Conservation (phyloP, 2,797 vertebrate species). For the Pyrocephalus nanus region DNA sequence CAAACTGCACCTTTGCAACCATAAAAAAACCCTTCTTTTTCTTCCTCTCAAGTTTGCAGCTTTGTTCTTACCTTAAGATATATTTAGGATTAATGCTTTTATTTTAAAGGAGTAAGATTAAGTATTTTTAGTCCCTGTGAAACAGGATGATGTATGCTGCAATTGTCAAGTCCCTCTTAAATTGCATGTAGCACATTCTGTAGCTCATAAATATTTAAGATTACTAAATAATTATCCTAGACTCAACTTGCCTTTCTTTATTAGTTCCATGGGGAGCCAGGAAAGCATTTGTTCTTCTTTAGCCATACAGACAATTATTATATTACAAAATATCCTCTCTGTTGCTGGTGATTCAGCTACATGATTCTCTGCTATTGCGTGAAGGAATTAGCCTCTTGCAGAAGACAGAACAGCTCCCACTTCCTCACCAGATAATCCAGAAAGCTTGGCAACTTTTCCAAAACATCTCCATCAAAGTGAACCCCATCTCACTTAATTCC, state of each 20-base stretch:
- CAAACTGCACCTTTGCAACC: neutral
- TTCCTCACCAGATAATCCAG: slow-evolving; percentile 3
- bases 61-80: slow-evolving; percentile 18
- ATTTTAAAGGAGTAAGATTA: slow-evolving; percentile 45
- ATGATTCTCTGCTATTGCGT: neutral
- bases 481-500: neutral
- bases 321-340: slow-evolving; percentile 65
- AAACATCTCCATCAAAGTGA: slow-evolving; percentile 24
- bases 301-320: slow-evolving; percentile 68
- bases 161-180: slow-evolving; percentile 76
- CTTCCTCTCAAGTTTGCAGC: neutral
- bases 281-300: slow-evolving; percentile 72
- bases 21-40: neutral
- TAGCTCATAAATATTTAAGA: slow-evolving; percentile 80
- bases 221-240: slow-evolving; percentile 77
- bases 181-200: slow-evolving; percentile 72
- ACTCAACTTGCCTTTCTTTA: slow-evolving; percentile 69
- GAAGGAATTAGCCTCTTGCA: slow-evolving; percentile 21
- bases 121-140: slow-evolving; percentile 72
- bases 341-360: neutral
- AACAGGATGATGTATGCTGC: slow-evolving; percentile 72
- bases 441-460: slow-evolving; percentile 6
- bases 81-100: slow-evolving; percentile 67
- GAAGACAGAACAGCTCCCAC: neutral
- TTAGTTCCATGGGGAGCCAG: slow-evolving; percentile 71